Evolutionary conservation across 1,140 invertebrate species (phyloP).

Genomic region (Macrobrachium nipponense): DNA sequence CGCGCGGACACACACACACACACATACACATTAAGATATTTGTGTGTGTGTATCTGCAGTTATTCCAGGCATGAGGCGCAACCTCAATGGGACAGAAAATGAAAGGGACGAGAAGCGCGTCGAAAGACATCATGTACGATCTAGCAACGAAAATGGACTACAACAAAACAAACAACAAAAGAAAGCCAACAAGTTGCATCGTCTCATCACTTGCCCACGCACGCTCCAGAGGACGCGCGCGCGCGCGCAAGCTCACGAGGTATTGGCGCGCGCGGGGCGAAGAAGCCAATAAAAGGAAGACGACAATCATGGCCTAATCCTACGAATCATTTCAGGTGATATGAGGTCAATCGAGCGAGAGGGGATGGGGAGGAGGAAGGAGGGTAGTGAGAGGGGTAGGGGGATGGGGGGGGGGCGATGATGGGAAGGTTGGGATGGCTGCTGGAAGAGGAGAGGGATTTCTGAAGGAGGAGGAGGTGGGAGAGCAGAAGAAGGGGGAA

Average conservation of each 20-base stretch:
- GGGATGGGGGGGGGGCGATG: slow-evolving; percentile 1
- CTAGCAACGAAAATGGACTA: too few relatives aligned
- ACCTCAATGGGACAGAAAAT: too few relatives aligned
- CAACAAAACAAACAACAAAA: too few relatives aligned
- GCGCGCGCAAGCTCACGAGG: background rate
- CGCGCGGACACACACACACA: too few relatives aligned
- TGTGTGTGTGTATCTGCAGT: too few relatives aligned
- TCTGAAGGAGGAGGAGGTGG: slow-evolving; percentile 3
- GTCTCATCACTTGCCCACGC: background rate
- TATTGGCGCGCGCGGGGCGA: slow-evolving; percentile 3
- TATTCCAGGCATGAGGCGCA: too few relatives aligned
- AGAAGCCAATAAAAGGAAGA: slow-evolving; percentile 49
- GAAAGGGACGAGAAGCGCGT: too few relatives aligned
- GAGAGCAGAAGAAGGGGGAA: background rate
- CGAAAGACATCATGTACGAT: too few relatives aligned
- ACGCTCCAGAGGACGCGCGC: too few relatives aligned
- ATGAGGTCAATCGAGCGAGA: slow-evolving; percentile 42
- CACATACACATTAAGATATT: too few relatives aligned
- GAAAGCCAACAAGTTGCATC: too few relatives aligned
- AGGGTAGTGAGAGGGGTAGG: background rate
- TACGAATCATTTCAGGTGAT: slow-evolving; percentile 43
- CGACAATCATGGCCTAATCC: slow-evolving; percentile 46
- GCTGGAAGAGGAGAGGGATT: background rate
- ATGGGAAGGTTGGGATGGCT: background rate
- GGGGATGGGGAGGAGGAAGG: background rate